Base-by-base conservation (phyloP, 2,888 invertebrate genomes). In the Xiphydria camelus region DNA sequence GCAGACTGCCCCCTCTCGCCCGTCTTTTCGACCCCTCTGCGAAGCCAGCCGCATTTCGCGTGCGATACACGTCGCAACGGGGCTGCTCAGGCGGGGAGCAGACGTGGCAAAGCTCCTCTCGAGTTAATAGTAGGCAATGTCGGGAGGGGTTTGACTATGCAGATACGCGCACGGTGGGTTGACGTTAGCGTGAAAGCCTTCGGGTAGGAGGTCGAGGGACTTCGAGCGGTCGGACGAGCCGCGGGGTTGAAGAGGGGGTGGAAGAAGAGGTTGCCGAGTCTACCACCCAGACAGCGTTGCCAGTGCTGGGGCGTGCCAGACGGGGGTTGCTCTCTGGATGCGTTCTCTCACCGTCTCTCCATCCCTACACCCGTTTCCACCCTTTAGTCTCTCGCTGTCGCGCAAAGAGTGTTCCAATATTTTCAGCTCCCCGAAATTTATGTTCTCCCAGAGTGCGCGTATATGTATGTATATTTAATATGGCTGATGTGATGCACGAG, bases 121-220 rank as follows among this genome's bases (percentile, higher is more conserved):
- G 45, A 49, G 53, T 53, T 53, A 51, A 51, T 51, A 51, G 53
- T 46, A 46, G 53, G 47, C 49, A 49, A 51, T 49, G 48, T 53
- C 37, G 51, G 48, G n/a, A n/a, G n/a, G 51, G 51, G 49, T 53
- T 53, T 51, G 46, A 47, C 44, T 53, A 49, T 53, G 53, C 46
- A 49, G 51, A 53, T 53, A 45, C 42, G 40, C n/a, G n/a, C n/a
- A n/a, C n/a, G 46, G 45, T 45, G 44, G 50, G 47, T 51, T 38
- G 47, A 38, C 47, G 38, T 45, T 48, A 32, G 35, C 41, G 33
- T 42, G 44, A 35, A 20, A 15, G 38, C 33, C 34, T n/a, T n/a
- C n/a, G n/a, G n/a, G n/a, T 35, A 20, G 34, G 37, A 43, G 38
- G 44, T 35, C 34, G 35, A 26, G 37, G 25, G 25, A 34, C 32